Evolutionary conservation across 2,888 invertebrate genomes (phyloP).

Genomic region (Stegana nigrithorax): DNA sequence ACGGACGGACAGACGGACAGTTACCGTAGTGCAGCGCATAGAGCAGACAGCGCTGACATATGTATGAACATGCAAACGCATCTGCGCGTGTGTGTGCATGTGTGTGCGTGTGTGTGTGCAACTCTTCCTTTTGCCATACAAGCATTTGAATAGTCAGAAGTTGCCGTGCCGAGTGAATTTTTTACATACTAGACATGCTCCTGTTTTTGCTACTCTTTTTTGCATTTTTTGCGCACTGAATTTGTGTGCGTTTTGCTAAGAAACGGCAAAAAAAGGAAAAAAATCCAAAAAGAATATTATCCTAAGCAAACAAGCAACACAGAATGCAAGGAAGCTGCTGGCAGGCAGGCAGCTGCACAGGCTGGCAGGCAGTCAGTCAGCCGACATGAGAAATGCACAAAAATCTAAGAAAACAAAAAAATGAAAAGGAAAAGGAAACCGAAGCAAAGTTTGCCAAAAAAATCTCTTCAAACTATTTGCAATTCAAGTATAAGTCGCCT

Average conservation of each 20-base stretch:
- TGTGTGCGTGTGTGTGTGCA: too few relatives aligned
- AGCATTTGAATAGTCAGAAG: background rate
- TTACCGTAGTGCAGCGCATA: too few relatives aligned
- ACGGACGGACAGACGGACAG: background rate
- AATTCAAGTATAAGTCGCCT: constrained; percentile 64
- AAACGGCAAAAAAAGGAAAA: constrained; percentile 14
- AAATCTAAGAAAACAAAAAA: background rate
- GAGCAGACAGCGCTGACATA: too few relatives aligned
- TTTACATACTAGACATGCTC: constrained; percentile 38
- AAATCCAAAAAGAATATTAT: constrained; percentile 23
- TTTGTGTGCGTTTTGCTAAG: background rate
- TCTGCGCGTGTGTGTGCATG: background rate
- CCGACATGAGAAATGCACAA: background rate
- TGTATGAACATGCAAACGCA: background rate
- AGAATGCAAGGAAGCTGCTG: too few relatives aligned
- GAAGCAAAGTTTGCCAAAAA: constrained; percentile 43
- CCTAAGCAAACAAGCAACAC: constrained; percentile 30
- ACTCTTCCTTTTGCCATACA: background rate
- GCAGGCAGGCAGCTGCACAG: constrained; percentile 9
- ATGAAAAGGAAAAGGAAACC: too few relatives aligned
- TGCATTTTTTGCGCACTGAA: constrained; percentile 18
- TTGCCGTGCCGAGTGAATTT: constrained; percentile 25
- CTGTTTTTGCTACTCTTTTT: background rate
- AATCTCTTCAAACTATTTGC: constrained; percentile 66
- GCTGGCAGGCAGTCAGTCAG: background rate